Base-by-base conservation (phyloP, 2,113 vertebrate genomes). In the Polyodon spathula region DNA sequence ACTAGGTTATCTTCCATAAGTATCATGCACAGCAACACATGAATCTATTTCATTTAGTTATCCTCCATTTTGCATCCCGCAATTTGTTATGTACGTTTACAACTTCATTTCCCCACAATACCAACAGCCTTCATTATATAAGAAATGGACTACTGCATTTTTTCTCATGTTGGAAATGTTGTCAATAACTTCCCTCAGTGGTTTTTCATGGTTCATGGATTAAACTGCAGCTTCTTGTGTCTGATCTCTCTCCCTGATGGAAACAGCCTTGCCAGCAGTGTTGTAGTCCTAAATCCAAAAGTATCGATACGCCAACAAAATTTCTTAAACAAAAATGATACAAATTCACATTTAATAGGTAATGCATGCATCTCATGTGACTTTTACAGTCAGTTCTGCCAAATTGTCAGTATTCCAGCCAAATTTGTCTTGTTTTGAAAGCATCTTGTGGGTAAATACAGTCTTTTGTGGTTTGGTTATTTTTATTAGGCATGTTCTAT, bases 21-120 rank as follows among this genome's bases (percentile, higher is more conserved):
- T 80, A 76, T 79, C 79, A 70, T 66, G 82, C 59, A 40, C 56
- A 55, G 48, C 8, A 44, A 73, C 17, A 62, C 74, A 70, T 63
- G 71, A 72, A 62, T 71, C 61, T 60, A 66, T 65, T 62, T 72
- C 8, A 57, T 48, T 65, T 59, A 66, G 54, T 73, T 41, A 38
- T 6, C 41, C 60, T 64, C 66, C 59, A 59, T 62, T 72, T 75
- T 61, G 56, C 59, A 56, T 61, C 8, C 38, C 55, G 27, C 62
- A 69, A 63, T 70, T 65, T 56, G 5, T 56, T 67, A 39, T 43
- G 38, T 42, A n/a, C 15, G 15, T 40, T 54, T 42, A 57, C 44
- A 54, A 51, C 48, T 64, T 17, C 59, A 39, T n/a, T 38, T 56
- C 8, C 39, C 15, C 9, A 50, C 12, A 17, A 48, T n/a, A 43